Evolutionary conservation across 2,888 invertebrate genomes (phyloP), one percentile per base, ranked within the genome.

Genomic region (Lepetodrilus schrolli): DNA sequence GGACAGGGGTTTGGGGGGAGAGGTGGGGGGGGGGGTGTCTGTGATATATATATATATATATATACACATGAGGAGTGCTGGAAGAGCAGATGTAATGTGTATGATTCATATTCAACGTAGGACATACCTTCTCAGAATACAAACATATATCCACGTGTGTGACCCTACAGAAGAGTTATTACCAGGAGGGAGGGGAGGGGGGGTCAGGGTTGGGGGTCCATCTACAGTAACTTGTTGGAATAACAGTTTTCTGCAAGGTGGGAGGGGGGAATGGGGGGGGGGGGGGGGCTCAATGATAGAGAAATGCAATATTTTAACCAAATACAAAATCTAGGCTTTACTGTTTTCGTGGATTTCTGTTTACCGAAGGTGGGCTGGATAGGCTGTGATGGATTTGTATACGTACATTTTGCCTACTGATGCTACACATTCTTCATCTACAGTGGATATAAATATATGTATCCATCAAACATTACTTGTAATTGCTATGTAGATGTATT

Each of bases 261-360:
- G n/a, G n/a, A n/a, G n/a, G n/a, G n/a, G n/a, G n/a, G n/a, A n/a
- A n/a, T n/a, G n/a, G n/a, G n/a, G n/a, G n/a, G n/a, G n/a, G n/a
- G n/a, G n/a, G n/a, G n/a, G n/a, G n/a, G 58, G n/a, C 30, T 30
- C 30, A 17, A 13, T 58, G 58, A 30, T 58, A 17, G 58, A 30
- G 58, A 58, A 58, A 58, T 34, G 58, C 21, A 58, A 58, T 58
- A 58, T 58, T 58, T 58, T 58, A 58, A 30, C 58, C 34, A 58
- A 58, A 58, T 58, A 58, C 58, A 17, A n/a, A 58, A 23, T 3
- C 51, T 10, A n/a, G 58, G 17, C 48, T n/a, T n/a, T n/a, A n/a
- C n/a, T n/a, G n/a, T n/a, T n/a, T n/a, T 7, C 7, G n/a, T 30
- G 30, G 26, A 23, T 58, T 58, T n/a, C n/a, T 58, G 58, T 58